A percentile compares a stretch with the other conserved stretches of the same genome.
phyloP scores from a whole-genome alignment of 2,113 vertebrate genomes.

The Petroica traversi region DNA sequence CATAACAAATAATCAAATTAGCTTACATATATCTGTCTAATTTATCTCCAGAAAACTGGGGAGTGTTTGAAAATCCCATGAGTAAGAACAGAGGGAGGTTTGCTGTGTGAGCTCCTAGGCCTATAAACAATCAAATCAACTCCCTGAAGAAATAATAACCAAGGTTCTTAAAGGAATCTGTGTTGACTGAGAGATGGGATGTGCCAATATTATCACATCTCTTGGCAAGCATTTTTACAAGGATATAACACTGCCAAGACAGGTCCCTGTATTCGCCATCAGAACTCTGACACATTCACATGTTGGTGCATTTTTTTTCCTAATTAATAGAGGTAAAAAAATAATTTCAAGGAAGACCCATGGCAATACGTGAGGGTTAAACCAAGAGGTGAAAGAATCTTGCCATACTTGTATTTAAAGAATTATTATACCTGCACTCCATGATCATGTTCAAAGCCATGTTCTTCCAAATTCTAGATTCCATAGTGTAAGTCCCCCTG shows the following conservation, averaged over 20 bases:
- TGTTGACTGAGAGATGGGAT: neutral
- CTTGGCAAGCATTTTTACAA: neutral
- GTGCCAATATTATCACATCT: rapidly evolving
- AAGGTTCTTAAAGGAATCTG: neutral
- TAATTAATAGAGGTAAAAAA: neutral
- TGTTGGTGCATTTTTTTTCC: rapidly evolving
- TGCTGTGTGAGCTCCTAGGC: neutral
- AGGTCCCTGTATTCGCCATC: neutral
- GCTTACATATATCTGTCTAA: neutral
- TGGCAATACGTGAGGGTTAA: neutral
- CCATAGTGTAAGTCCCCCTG: neutral
- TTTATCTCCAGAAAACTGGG: neutral
- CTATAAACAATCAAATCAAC: neutral
- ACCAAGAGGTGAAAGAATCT: neutral
- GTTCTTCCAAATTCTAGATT: neutral
- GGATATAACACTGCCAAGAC: neutral
- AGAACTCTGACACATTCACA: neutral
- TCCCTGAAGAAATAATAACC: neutral
- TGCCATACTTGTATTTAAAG: neutral
- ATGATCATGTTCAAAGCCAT: neutral
- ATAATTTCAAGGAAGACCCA: neutral
- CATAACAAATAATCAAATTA: neutral
- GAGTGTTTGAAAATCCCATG: neutral
- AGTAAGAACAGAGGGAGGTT: neutral
- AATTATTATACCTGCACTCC: neutral